Evolutionary conservation across 2,113 vertebrate genomes (phyloP), one percentile per base, ranked within the genome.

Genomic region (Trematomus loennbergii): DNA sequence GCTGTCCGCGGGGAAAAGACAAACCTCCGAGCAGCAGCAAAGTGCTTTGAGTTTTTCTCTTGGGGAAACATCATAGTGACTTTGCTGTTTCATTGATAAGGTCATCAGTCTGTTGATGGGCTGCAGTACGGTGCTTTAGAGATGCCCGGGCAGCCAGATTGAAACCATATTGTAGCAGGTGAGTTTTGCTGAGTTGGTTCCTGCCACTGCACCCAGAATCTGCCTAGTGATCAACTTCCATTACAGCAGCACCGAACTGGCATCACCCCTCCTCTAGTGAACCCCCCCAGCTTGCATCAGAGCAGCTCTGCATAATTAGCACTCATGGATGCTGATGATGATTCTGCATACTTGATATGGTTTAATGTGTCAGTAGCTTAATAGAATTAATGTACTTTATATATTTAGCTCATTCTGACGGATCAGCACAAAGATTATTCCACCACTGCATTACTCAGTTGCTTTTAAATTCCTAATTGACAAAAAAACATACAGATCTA

Each of bases 181-280:
- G 89, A 90, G 86, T 88, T 92, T 90, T 94, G 93, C 93, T 93
- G 93, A 93, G 91, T 90, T 93, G 90, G 91, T 91, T 89, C 76
- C 86, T 92, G 81, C 83, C 17, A 18, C 91, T 90, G 90, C 83
- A 89, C 52, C 77, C 75, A 82, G 80, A 92, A 92, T 94, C 91
- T 94, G 92, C 92, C 92, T 90, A 89, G 91, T 93, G 93, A 94
- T 93, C 89, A 93, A 87, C 92, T 93, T 92, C 82, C 81, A 72
- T 82, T 87, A 86, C 83, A 85, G 84, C 88, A 85, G 78, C 78
- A 83, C 89, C 86, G 79, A 91, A 92, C 87, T 81, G 68, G 82
- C 86, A 73, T 86, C 53, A 75, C 57, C 79, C 82, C 77, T 72
- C 78, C 81, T 82, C 73, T 60, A 53, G 64, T 80, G 12, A 61